A percentile compares a stretch with the other conserved stretches of the same genome.
phyloP scores from a whole-genome alignment of 2,113 vertebrate species.

The Cyprinodon variegatus region DNA sequence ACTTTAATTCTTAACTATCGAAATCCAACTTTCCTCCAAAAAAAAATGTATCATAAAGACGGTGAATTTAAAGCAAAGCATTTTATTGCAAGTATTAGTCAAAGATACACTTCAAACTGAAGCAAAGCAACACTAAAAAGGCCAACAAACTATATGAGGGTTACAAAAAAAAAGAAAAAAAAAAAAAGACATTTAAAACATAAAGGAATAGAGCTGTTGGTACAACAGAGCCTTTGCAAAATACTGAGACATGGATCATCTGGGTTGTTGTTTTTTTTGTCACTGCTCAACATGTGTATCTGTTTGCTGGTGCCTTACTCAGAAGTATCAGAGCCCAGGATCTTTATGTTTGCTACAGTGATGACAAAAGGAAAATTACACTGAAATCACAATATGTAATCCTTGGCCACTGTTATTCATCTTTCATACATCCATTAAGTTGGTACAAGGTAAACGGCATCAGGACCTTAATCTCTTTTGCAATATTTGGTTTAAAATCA shows the following conservation, averaged over 20 bases:
- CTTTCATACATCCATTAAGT: constrained; percentile 30
- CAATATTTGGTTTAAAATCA: constrained; percentile 71
- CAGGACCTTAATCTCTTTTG: constrained; percentile 66
- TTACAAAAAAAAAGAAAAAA: constrained; percentile 68
- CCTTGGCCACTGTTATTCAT: constrained; percentile 54
- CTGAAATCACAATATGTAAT: constrained; percentile 15
- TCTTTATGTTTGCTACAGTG: constrained; percentile 34
- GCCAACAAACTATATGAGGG: constrained; percentile 78
- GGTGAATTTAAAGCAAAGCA: constrained; percentile 78
- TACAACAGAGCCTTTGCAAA: constrained; percentile 81
- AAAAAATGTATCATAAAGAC: constrained; percentile 10
- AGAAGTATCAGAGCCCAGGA: constrained; percentile 58
- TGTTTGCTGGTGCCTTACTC: constrained; percentile 66
- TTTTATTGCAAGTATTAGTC: constrained; percentile 91
- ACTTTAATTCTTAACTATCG: neutral
- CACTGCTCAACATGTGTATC: constrained; percentile 43
- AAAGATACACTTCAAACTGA: constrained; percentile 86
- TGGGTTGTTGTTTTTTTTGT: constrained; percentile 54
- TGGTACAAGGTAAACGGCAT: constrained; percentile 35
- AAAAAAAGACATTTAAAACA: constrained; percentile 65
- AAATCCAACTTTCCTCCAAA: neutral
- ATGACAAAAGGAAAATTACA: constrained; percentile 28
- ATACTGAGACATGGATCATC: constrained; percentile 73
- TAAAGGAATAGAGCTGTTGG: constrained; percentile 74
- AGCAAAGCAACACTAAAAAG: constrained; percentile 85